Evolutionary conservation across 2,113 vertebrate genomes (phyloP), one percentile per base, ranked within the genome.

Genomic region (Benthochromis sp.): DNA sequence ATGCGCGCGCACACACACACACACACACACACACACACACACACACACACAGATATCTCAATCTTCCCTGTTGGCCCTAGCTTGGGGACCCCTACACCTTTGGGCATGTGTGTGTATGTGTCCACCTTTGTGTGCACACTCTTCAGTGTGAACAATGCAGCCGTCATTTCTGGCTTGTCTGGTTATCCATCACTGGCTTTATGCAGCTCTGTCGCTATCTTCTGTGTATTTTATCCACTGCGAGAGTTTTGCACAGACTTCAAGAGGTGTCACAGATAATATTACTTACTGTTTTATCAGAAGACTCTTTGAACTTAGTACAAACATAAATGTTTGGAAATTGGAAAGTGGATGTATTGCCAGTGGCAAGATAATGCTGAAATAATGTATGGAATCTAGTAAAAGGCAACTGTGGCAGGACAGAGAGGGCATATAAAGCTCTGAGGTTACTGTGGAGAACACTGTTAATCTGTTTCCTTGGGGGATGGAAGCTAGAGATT

Each of bases 151-250:
- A 93, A 89, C 91, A 86, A 92, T 91, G 88, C 92, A 54, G 90
- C 89, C 34, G 78, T 90, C 93, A 19, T 84, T 57, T 86, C 17
- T 4, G 16, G 13, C 34, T 55, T 38, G 84, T 87, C 85, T 81
- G 34, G 88, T 87, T 86, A 93, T 94, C 90, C 92, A 86, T 95
- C 92, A 92, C 19, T 5, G n/a, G 81, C 85, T 84, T 55, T 50
- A 83, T 24, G 86, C 29, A 50, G 69, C 27, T 63, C 40, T 24
- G 71, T 86, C 3, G 12, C 78, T 86, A 85, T 92, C 81, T 85
- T 34, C 59, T 27, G 61, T 73, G 78, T 66, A 2, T 89, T 89
- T 86, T 59, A 80, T 54, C 38, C 79, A 27, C 61, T 24, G 47
- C 12, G 12, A 66, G 79, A 71, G 57, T 79, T 87, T 81, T 78